phyloP scores from a whole-genome alignment of 2,888 invertebrate genomes.

The Tinea pellionella region DNA sequence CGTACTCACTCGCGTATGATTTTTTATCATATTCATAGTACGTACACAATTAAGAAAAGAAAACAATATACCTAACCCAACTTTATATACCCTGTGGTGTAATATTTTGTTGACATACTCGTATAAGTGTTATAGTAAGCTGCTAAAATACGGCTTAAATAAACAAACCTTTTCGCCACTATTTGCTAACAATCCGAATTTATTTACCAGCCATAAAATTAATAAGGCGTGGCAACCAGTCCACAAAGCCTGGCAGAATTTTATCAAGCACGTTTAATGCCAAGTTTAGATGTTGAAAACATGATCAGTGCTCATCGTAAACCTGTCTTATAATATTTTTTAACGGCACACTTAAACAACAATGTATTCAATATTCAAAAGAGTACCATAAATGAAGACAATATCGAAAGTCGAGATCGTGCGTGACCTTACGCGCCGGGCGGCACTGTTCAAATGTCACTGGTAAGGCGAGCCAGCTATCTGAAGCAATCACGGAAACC shows the following conservation, averaged over 20 bases:
- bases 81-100: no score
- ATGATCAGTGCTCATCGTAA: background rate
- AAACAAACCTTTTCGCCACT: no score
- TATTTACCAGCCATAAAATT: background rate
- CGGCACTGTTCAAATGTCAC: slow-evolving; percentile 11
- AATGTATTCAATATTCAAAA: slow-evolving; percentile 7
- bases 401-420: slow-evolving; percentile 13
- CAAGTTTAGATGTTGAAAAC: background rate
- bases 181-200: no score
- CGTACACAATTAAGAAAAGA: no score
- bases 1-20: no score
- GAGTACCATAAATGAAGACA: slow-evolving; percentile 13
- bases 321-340: background rate
- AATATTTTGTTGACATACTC: no score
- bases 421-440: slow-evolving; percentile 11
- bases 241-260: background rate
- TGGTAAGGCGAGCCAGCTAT: background rate
- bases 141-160: no score
- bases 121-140: no score
- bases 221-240: background rate
- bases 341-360: background rate
- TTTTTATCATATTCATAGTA: no score
- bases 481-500: slow-evolving; percentile 9
- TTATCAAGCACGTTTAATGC: background rate
- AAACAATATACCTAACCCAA: no score